A percentile compares a stretch with the other conserved stretches of the same genome.
phyloP scores from a whole-genome alignment of 2,888 invertebrate species.

The Tubulanus polymorphus region DNA sequence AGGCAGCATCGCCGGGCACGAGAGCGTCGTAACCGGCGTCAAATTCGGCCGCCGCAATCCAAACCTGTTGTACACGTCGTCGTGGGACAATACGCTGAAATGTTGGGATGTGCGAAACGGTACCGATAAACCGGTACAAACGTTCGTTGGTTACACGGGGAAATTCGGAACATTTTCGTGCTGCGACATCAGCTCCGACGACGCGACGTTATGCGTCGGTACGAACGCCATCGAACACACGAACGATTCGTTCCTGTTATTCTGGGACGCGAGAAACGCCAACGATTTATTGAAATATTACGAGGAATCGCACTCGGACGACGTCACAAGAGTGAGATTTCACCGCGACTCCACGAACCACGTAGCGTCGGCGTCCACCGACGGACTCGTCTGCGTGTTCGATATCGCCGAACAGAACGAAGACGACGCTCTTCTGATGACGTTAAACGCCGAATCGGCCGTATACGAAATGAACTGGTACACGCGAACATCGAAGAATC shows the following conservation, averaged over 20 bases:
- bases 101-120: constrained; percentile 47
- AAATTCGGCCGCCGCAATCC: constrained; percentile 30
- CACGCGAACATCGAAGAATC: too few species aligned
- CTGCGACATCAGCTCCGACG: too few species aligned
- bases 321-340: too few species aligned
- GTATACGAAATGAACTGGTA: too few species aligned
- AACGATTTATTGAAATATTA: too few species aligned
- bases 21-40: constrained; percentile 30
- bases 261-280: too few species aligned
- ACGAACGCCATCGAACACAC: too few species aligned
- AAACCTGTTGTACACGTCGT: constrained; percentile 29
- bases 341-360: constrained; percentile 65
- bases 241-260: too few species aligned
- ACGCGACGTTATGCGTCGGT: too few species aligned
- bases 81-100: constrained; percentile 36
- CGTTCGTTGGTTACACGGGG: too few species aligned
- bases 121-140: constrained; percentile 45
- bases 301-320: too few species aligned
- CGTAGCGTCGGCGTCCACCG: constrained; percentile 73
- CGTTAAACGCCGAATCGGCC: constrained; percentile 75
- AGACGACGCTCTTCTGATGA: constrained; percentile 74
- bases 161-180: too few species aligned
- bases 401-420: constrained; percentile 70
- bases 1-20: constrained; percentile 31
- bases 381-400: constrained; percentile 81